Evolutionary conservation across 2,888 invertebrate genomes (phyloP).

Genomic region (Melanchra persicariae): DNA sequence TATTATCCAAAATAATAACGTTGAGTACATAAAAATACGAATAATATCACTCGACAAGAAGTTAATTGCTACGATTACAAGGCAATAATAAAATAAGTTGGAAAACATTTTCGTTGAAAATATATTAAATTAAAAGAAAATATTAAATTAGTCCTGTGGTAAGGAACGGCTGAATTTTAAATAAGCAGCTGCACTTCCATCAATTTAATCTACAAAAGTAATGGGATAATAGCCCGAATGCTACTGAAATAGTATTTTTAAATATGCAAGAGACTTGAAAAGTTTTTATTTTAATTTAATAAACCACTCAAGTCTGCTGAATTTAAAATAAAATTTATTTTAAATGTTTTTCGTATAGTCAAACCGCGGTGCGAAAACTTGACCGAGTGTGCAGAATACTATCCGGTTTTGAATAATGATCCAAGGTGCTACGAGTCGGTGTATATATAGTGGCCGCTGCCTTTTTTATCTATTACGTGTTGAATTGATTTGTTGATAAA

Average conservation of each 20-base stretch:
- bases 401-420: slow-evolving; percentile 35
- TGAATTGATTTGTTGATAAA: slow-evolving; percentile 55
- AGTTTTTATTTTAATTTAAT: background rate
- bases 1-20: slow-evolving; percentile 44
- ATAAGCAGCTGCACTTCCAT: background rate
- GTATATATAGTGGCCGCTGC: slow-evolving; percentile 49
- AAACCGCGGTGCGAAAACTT: slow-evolving; percentile 29
- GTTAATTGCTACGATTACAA: slow-evolving; percentile 20
- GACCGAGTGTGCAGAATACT: slow-evolving; percentile 49
- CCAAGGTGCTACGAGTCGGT: slow-evolving; percentile 22
- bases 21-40: slow-evolving; percentile 41
- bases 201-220: background rate
- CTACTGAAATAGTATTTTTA: background rate
- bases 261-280: background rate
- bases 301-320: background rate
- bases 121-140: background rate
- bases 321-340: slow-evolving; percentile 12
- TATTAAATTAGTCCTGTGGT: background rate
- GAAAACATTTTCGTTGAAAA: slow-evolving; percentile 25
- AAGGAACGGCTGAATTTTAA: background rate
- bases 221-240: background rate
- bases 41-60: slow-evolving; percentile 29
- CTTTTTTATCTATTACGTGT: slow-evolving; percentile 52
- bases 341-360: slow-evolving; percentile 1
- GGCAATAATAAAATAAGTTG: slow-evolving; percentile 30